Evolutionary conservation across 1,140 invertebrate genomes (phyloP).

Genomic region (Tribolium castaneum): DNA sequence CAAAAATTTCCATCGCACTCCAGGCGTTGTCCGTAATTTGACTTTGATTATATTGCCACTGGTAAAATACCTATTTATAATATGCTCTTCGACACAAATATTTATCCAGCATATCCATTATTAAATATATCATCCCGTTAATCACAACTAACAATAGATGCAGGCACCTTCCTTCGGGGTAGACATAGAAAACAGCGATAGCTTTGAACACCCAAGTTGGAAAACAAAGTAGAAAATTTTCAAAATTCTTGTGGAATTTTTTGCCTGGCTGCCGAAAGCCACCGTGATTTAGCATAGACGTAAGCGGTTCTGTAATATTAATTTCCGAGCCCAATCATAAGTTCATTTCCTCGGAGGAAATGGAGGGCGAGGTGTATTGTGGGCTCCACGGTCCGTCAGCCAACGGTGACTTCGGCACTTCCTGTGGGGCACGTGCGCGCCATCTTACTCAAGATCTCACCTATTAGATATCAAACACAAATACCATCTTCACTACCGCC

Average conservation of each 20-base stretch:
- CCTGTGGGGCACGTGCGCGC: constrained; percentile 62
- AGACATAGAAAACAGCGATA: background rate
- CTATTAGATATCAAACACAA: constrained; percentile 28
- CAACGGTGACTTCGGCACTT: constrained; percentile 60
- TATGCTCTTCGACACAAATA: background rate
- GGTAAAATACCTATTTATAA: background rate
- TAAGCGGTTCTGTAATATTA: constrained; percentile 49
- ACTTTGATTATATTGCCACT: background rate
- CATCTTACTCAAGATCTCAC: constrained; percentile 53
- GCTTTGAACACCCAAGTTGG: no score
- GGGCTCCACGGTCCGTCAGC: constrained; percentile 59
- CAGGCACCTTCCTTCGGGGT: background rate
- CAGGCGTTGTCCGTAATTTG: background rate
- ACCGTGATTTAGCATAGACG: constrained; percentile 27
- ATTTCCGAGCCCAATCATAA: constrained; percentile 60
- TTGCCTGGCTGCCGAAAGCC: background rate
- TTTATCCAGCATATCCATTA: background rate
- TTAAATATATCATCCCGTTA: background rate
- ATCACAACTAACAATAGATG: background rate
- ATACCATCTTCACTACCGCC: constrained; percentile 31
- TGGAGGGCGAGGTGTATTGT: constrained; percentile 59
- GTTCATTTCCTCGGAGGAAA: constrained; percentile 59
- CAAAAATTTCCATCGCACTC: background rate
- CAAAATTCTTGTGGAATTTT: background rate
- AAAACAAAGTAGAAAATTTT: background rate